These are phyloP conservation scores for Drosophila niveifrons DNA, from an alignment of 2,888 invertebrate species.

Conservation along the genomic window DNA sequence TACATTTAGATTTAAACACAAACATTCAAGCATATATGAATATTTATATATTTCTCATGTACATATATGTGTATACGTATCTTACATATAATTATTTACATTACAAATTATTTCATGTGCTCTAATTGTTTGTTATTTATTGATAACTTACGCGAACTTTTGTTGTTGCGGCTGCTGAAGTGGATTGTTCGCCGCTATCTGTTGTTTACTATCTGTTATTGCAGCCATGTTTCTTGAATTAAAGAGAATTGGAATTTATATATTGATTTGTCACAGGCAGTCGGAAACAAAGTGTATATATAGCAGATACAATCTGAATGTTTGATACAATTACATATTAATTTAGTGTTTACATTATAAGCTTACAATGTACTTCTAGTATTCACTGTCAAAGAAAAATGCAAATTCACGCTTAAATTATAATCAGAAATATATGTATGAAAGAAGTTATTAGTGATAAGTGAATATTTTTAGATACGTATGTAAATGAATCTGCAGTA, in stretches of 20 bases:
- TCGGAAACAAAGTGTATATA: background rate
- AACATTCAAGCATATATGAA: background rate
- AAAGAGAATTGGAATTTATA: constrained; percentile 5
- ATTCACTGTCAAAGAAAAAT: no score
- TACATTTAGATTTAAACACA: background rate
- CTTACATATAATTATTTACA: constrained; percentile 4
- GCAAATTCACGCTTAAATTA: no score
- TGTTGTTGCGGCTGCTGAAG: constrained; percentile 67
- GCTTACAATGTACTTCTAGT: no score
- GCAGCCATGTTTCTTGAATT: constrained; percentile 25
- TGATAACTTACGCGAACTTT: constrained; percentile 81
- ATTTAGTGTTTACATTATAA: background rate
- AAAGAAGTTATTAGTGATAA: constrained; percentile 13
- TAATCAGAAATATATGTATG: no score
- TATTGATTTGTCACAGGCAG: background rate
- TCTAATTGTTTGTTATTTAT: constrained; percentile 36
- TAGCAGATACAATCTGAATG: background rate
- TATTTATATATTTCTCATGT: background rate
- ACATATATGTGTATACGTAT: background rate
- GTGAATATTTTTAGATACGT: constrained; percentile 4
- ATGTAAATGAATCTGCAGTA: constrained; percentile 21
- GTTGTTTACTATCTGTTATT: constrained; percentile 17
- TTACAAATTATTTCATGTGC: constrained; percentile 25
- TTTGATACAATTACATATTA: background rate
- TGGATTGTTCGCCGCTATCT: constrained; percentile 21